Evolutionary conservation across 1,140 invertebrate genomes (phyloP), one percentile per base, ranked within the genome.

Genomic region (Megalonaias nervosa): DNA sequence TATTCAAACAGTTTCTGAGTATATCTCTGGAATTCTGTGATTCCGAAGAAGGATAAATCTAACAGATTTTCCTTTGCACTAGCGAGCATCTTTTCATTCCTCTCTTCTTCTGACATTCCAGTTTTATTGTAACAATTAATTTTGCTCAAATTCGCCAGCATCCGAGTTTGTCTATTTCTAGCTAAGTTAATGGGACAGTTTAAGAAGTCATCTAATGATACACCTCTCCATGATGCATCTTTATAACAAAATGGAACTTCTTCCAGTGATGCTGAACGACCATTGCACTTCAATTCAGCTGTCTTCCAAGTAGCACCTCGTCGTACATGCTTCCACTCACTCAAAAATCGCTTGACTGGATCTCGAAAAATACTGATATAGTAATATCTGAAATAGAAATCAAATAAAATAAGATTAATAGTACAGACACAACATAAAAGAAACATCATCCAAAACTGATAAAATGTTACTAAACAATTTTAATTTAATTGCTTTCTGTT

Each of bases 1-100:
- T 97, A 94, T 90, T 99, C 98, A 91, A 99, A 99, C 60, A 99
- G 94, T 88, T 97, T 97, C 90, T 99, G 98, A 55, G 96, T 96
- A 78, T 96, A 95, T 93, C 95, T 86, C 92, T 98, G 98, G 91
- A 95, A 94, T 91, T 99, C 98, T 26, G 97, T 98, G 69, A 99
- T 93, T 75, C 98, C 98, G 91, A 99, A 99, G 89, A 97, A 99
- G 56, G 97, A 95, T 95, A 99, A 97, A 67, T 95, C 95, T 77
- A 95, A 94, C 56, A 99, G 92, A 92, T 99, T 99, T 78, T 94
- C 93, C 91, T 99, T 99, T 58, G 98, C 98, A 89, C 97, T 98
- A 57, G 95, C 94, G 59, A 99, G 92, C 92, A 99, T 94, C 60
- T 97, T 94, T 67, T 93, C 91, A 88, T 97, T 94, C 67, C 95